Conservation (phyloP, 2,113 vertebrate genomes). For the Xerus inauris region DNA sequence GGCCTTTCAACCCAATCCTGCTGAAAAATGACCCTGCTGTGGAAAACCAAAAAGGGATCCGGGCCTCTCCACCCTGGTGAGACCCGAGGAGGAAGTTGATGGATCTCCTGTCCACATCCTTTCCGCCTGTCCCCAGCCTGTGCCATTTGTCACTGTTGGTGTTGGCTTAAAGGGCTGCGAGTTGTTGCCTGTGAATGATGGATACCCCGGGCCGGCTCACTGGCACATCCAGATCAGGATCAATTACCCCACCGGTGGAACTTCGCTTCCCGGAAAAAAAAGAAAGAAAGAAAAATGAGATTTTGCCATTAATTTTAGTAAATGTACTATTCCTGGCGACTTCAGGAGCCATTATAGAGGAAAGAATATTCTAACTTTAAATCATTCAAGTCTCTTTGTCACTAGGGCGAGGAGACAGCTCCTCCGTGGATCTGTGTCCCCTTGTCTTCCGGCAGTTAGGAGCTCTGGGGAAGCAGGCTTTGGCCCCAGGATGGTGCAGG, state of each 20-base stretch:
- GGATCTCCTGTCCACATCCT: neutral
- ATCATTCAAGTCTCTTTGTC: slow-evolving; percentile 56
- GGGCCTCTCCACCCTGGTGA: neutral
- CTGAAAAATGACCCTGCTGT: neutral
- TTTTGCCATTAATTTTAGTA: slow-evolving; percentile 76
- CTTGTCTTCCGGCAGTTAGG: neutral
- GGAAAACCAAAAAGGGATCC: neutral
- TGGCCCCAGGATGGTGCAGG: neutral
- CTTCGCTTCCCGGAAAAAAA: slow-evolving; percentile 77
- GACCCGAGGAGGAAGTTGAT: neutral
- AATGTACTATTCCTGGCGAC: slow-evolving; percentile 75
- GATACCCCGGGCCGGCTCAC: slow-evolving; percentile 61
- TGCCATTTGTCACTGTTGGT: slow-evolving; percentile 36
- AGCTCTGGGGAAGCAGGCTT: neutral
- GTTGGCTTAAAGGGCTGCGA: slow-evolving; percentile 69
- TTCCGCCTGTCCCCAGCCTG: slow-evolving; percentile 38
- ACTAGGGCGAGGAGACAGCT: accelerated
- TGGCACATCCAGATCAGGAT: slow-evolving; percentile 70
- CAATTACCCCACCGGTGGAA: slow-evolving; percentile 79
- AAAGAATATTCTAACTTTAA: slow-evolving; percentile 54
- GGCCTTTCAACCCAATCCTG: neutral
- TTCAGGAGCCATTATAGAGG: slow-evolving; percentile 63
- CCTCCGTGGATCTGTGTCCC: neutral
- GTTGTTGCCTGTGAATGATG: slow-evolving; percentile 64
- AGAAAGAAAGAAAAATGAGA: slow-evolving; percentile 75